phyloP scores from a whole-genome alignment of 2,888 invertebrate genomes.

The Harmothoe impar region DNA sequence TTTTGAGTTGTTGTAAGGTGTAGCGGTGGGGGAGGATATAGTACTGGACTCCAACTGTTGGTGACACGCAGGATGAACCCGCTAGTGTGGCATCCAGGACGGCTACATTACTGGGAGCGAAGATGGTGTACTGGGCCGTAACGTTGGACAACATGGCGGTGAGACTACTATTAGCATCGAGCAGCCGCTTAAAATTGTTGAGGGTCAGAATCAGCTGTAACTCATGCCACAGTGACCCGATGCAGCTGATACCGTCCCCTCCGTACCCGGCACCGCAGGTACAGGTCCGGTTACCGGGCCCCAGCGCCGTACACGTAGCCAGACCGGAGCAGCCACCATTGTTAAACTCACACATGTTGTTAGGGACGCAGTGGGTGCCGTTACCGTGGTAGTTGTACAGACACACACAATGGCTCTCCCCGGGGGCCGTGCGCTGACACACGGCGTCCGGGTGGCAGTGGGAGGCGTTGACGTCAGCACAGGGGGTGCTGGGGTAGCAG shows the following conservation, averaged over 20 bases:
- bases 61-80: not conserved
- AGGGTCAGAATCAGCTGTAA: not conserved
- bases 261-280: not conserved
- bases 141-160: not conserved
- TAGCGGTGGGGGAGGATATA: not conserved
- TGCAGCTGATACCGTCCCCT: slow-evolving; percentile 36
- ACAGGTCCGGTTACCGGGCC: slow-evolving; percentile 43
- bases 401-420: slow-evolving; percentile 84
- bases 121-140: not conserved
- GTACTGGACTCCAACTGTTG: not conserved
- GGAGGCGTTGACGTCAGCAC: slow-evolving; percentile 68
- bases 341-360: slow-evolving; percentile 74
- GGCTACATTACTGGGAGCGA: not conserved
- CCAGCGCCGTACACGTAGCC: slow-evolving; percentile 9
- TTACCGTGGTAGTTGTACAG: slow-evolving; percentile 76
- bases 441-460: slow-evolving; percentile 76
- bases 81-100: not conserved
- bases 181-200: not conserved
- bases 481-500: slow-evolving; percentile 76
- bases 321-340: slow-evolving; percentile 78
- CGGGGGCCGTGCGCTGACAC: slow-evolving; percentile 82
- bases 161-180: not conserved
- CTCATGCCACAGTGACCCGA: slow-evolving; percentile 33
- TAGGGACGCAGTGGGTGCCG: slow-evolving; percentile 75
- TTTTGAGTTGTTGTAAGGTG: not conserved